Conservation (phyloP, 2,797 vertebrate species). For the Silurus lanzhouensis region DNA sequence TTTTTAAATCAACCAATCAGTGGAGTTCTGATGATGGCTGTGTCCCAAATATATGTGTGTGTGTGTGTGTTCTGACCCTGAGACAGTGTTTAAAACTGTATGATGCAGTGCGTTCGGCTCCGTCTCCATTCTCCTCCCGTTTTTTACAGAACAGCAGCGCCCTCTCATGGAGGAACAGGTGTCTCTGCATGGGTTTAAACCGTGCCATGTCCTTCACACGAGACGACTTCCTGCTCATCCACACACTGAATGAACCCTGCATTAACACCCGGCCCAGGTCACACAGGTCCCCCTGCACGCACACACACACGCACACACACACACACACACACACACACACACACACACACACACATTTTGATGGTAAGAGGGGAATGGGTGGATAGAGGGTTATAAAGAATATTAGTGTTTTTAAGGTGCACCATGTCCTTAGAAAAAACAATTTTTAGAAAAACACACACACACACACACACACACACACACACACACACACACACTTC, state of each 20-base stretch:
- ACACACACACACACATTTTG: background rate
- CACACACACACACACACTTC: slow-evolving; percentile 1
- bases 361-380: no score
- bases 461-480: background rate
- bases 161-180: slow-evolving; percentile 92
- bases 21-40: background rate
- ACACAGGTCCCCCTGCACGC: slow-evolving; percentile 84
- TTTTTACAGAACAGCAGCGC: slow-evolving; percentile 96
- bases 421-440: background rate
- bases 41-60: background rate
- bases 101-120: slow-evolving; percentile 82
- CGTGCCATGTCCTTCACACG: slow-evolving; percentile 96
- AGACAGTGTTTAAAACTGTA: slow-evolving; percentile 97
- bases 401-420: background rate
- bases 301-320: slow-evolving; percentile 42
- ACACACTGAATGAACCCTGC: slow-evolving; percentile 94
- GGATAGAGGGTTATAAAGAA: background rate
- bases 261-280: slow-evolving; percentile 89
- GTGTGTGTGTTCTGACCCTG: slow-evolving; percentile 76
- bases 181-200: slow-evolving; percentile 97
- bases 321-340: background rate
- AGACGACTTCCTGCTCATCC: slow-evolving; percentile 88
- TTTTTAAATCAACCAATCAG: no score
- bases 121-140: slow-evolving; percentile 81
- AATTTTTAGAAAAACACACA: background rate